A percentile compares a stretch with the other conserved stretches of the same genome.
phyloP scores from a whole-genome alignment of 2,797 vertebrate species.

The Hypotaenidia philippensis region DNA sequence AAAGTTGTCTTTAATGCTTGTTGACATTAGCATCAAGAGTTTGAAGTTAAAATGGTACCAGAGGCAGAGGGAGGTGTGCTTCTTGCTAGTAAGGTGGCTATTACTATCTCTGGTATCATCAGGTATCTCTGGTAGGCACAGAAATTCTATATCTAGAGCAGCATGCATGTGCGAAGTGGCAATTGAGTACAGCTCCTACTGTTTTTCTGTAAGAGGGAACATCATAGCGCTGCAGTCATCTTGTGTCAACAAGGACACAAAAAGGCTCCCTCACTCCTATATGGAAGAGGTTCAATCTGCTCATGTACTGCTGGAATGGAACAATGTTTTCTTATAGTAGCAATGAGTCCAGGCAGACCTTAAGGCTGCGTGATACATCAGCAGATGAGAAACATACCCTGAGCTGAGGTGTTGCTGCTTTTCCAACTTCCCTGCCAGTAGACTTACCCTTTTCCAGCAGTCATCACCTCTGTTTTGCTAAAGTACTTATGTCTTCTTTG shows the following conservation, averaged over 20 bases:
- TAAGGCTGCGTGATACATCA: background rate
- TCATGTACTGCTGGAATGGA: background rate
- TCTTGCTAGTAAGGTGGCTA: fast-evolving
- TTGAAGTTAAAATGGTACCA: background rate
- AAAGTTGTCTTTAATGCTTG: background rate
- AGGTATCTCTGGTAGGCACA: background rate
- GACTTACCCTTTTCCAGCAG: background rate
- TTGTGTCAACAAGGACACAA: background rate
- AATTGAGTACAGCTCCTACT: background rate
- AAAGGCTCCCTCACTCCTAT: background rate
- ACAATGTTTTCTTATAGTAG: background rate
- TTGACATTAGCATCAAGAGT: background rate
- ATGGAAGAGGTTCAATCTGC: background rate
- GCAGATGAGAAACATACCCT: background rate
- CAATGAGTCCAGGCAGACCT: background rate
- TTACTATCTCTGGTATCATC: background rate
- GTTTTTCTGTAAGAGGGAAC: background rate
- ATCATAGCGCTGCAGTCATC: background rate
- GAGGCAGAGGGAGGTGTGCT: background rate
- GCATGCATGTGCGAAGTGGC: fast-evolving
- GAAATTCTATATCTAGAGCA: background rate
- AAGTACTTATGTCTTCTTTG: background rate
- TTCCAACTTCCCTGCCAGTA: background rate
- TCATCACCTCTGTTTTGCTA: background rate
- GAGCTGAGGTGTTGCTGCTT: background rate